Evolutionary conservation across 2,888 invertebrate species (phyloP).

Genomic region (Pyrrhosoma nymphula): DNA sequence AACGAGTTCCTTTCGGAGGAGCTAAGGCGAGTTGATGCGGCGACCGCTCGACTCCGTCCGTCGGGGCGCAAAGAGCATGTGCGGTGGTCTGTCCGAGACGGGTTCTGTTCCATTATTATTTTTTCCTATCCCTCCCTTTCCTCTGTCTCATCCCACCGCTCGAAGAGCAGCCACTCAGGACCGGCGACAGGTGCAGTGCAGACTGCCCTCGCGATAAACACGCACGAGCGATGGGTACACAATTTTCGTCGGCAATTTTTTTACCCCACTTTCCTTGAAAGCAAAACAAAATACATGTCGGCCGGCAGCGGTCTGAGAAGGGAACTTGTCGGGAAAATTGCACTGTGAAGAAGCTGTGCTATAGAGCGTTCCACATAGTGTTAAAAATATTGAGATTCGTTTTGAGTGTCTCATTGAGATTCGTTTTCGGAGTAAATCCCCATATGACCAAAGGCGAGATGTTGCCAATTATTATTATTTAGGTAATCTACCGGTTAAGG

Average conservation of each 20-base stretch:
- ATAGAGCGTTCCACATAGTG: no score
- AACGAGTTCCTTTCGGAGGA: neutral
- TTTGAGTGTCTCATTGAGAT: no score
- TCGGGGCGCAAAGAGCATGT: neutral
- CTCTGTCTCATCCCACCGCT: no score
- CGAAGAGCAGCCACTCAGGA: neutral
- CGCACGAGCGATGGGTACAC: neutral
- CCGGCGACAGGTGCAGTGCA: conserved; percentile 20
- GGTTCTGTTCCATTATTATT: neutral
- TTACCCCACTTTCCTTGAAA: neutral
- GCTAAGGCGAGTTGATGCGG: neutral
- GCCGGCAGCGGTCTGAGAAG: neutral
- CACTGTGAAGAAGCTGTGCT: neutral
- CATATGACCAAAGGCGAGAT: no score
- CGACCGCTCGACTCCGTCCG: neutral
- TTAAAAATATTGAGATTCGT: no score
- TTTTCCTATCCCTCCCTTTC: neutral
- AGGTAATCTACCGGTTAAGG: no score
- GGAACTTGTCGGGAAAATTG: neutral
- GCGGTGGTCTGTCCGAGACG: neutral
- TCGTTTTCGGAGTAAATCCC: no score
- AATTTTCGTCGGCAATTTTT: neutral
- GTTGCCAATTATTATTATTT: no score
- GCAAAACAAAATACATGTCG: neutral
- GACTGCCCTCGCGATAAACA: neutral